Conservation (phyloP, 2,113 vertebrate genomes). For the Elanus axillaris region DNA sequence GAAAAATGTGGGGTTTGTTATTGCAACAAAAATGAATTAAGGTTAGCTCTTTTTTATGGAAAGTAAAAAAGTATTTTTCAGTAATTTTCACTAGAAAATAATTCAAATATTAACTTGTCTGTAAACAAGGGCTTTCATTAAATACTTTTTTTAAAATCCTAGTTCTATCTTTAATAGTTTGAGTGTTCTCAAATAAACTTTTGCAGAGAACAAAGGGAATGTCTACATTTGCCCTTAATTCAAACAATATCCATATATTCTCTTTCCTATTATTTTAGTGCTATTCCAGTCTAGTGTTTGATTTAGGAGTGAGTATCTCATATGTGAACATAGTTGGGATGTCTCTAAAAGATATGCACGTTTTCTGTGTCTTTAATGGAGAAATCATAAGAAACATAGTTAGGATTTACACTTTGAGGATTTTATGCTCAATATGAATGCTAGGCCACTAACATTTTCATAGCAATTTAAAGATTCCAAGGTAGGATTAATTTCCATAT, state of each 20-base stretch:
- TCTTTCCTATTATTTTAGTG: neutral
- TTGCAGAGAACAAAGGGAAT: neutral
- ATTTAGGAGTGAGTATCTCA: neutral
- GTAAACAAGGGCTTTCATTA: neutral
- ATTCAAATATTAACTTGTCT: neutral
- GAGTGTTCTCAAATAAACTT: neutral
- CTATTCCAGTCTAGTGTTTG: neutral
- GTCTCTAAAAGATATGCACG: neutral
- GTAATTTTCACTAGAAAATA: neutral
- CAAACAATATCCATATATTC: neutral
- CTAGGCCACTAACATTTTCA: neutral
- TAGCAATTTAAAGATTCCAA: neutral
- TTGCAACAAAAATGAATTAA: neutral
- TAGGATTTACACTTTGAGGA: neutral
- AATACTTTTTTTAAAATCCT: neutral
- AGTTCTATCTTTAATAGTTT: neutral
- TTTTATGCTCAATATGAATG: neutral
- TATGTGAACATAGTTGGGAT: neutral
- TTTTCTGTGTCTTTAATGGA: neutral
- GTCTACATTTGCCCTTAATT: neutral
- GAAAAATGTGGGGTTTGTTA: neutral
- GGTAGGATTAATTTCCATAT: neutral
- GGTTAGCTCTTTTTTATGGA: neutral
- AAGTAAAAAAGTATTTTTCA: neutral
- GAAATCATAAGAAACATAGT: neutral